Evolutionary conservation across 1,140 invertebrate genomes (phyloP).

Genomic region (Solenopsis fugax): DNA sequence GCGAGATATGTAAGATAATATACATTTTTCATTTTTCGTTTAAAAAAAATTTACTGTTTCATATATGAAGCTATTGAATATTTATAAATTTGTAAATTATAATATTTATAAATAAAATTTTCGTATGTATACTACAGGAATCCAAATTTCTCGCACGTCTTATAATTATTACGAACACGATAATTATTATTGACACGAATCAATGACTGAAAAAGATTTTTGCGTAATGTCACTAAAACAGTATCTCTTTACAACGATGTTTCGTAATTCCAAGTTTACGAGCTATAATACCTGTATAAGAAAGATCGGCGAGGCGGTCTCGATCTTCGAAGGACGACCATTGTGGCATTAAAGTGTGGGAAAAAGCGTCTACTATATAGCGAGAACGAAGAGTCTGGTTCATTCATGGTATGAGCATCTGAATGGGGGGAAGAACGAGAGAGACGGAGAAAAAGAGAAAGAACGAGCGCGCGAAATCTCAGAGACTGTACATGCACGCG

Average conservation of each 20-base stretch:
- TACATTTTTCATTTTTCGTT: neutral
- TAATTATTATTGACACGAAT: neutral
- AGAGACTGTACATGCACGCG: slow-evolving; percentile 43
- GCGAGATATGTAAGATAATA: slow-evolving; percentile 9
- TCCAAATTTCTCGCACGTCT: neutral
- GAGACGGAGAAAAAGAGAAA: slow-evolving; percentile 44
- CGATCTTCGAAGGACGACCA: slow-evolving; percentile 62
- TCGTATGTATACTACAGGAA: neutral
- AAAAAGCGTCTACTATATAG: slow-evolving; percentile 76
- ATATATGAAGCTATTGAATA: neutral
- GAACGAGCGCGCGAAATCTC: slow-evolving; percentile 40
- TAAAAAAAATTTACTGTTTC: neutral
- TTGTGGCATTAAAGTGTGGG: slow-evolving; percentile 69
- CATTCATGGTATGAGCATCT: slow-evolving; percentile 80
- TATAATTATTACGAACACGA: neutral
- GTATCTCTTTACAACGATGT: neutral
- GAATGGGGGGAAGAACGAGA: slow-evolving; percentile 80
- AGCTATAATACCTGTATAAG: neutral
- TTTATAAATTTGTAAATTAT: neutral
- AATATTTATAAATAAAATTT: neutral
- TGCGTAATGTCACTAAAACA: neutral
- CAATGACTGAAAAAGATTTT: neutral
- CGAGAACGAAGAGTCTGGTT: slow-evolving; percentile 77
- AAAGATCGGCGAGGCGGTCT: slow-evolving; percentile 8
- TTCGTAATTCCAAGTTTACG: neutral